Evolutionary conservation across 2,888 invertebrate genomes (phyloP).

Genomic region (Scelioninae gen. 1): DNA sequence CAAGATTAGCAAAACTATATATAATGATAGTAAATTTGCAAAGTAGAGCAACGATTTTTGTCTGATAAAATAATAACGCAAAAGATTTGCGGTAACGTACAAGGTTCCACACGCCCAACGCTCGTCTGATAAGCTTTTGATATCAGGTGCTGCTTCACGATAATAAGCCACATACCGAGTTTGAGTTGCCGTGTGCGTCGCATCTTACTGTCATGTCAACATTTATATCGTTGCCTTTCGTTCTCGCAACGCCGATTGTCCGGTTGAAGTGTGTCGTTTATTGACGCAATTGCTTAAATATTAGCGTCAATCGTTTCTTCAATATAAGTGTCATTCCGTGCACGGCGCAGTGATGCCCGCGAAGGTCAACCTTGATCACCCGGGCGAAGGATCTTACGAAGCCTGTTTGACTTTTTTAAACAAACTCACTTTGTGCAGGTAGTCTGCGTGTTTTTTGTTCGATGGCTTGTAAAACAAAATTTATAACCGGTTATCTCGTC

Average conservation of each 20-base stretch:
- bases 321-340: conserved; percentile 60
- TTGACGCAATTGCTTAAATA: conserved; percentile 32
- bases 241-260: conserved; percentile 14
- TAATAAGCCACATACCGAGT: conserved; percentile 78
- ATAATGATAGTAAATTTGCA: too few species aligned
- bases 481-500: conserved; percentile 17
- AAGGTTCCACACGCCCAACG: conserved; percentile 27
- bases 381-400: conserved; percentile 60
- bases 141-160: conserved; percentile 76
- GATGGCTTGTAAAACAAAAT: conserved; percentile 28
- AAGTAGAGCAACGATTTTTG: neutral
- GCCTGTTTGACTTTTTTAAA: conserved; percentile 64
- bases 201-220: conserved; percentile 75
- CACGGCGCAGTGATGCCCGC: conserved; percentile 48
- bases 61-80: conserved; percentile 2
- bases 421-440: conserved; percentile 59
- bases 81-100: conserved; percentile 19
- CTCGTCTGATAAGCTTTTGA: conserved; percentile 75
- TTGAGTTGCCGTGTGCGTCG: conserved; percentile 77
- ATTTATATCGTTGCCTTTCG: conserved; percentile 71
- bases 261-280: conserved; percentile 22
- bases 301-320: conserved; percentile 36
- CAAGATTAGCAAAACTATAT: too few species aligned
- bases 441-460: conserved; percentile 26
- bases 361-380: conserved; percentile 63